phyloP scores from a whole-genome alignment of 2,888 invertebrate genomes.

The Oscheius sp. region DNA sequence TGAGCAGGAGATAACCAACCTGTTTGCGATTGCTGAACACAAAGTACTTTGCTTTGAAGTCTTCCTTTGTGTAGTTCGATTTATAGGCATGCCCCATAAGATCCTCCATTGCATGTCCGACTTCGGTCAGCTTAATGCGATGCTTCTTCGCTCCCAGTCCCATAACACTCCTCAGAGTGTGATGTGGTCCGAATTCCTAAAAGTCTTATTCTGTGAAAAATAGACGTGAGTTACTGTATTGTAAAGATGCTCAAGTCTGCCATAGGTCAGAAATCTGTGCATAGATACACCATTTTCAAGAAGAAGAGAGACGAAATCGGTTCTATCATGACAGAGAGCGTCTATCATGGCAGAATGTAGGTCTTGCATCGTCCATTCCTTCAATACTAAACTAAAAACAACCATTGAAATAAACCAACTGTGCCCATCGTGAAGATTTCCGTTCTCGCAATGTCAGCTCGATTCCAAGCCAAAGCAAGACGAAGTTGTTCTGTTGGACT shows the following conservation, averaged over 20 bases:
- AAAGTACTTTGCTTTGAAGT: conserved; percentile 79
- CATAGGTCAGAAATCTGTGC: conserved; percentile 95
- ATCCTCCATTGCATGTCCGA: conserved; percentile 95
- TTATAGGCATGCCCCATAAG: conserved; percentile 98
- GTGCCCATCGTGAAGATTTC: conserved; percentile 77
- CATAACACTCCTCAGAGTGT: conserved; percentile 32
- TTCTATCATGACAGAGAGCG: conserved; percentile 97
- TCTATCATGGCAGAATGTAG: conserved; percentile 99
- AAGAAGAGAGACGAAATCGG: conserved; percentile 95
- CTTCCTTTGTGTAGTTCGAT: conserved; percentile 91
- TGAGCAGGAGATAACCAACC: conserved; percentile 26
- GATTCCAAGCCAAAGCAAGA: conserved; percentile 94
- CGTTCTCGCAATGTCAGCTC: conserved; percentile 94
- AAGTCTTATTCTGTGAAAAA: not conserved
- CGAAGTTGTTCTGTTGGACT: conserved; percentile 81
- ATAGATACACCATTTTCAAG: conserved; percentile 97
- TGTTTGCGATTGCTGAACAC: conserved; percentile 57
- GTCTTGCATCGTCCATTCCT: conserved; percentile 94
- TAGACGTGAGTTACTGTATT: conserved; percentile 80
- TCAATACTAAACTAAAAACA: conserved; percentile 73
- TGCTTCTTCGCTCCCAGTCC: conserved; percentile 31
- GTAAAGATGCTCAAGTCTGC: conserved; percentile 89
- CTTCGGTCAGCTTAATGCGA: conserved; percentile 72
- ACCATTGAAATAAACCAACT: not conserved
- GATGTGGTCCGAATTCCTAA: conserved; percentile 32